A percentile compares a stretch with the other conserved stretches of the same genome.
These are phyloP conservation scores for Drosophila azteca DNA, from an alignment of 1,140 invertebrate genomes.

Conservation along the genomic window DNA sequence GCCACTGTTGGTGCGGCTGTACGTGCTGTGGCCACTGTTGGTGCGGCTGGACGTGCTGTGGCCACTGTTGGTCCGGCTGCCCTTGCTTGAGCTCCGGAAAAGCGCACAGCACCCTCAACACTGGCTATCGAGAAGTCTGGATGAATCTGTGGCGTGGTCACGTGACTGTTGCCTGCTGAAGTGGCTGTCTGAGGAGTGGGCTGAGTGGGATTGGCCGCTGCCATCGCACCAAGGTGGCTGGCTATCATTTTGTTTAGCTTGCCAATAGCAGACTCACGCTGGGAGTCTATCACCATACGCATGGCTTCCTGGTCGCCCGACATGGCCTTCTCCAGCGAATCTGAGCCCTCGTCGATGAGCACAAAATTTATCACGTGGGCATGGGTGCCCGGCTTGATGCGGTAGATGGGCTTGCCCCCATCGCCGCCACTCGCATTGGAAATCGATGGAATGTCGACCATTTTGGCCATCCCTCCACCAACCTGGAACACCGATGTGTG, in stretches of 20 bases:
- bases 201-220: background rate
- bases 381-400: conserved; percentile 70
- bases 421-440: background rate
- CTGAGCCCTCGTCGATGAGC: conserved; percentile 60
- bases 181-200: background rate
- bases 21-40: background rate
- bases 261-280: conserved; percentile 54
- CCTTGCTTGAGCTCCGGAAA: background rate
- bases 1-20: background rate
- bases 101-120: conserved; percentile 49
- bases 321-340: conserved; percentile 65
- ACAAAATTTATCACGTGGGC: conserved; percentile 69
- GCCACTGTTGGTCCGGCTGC: background rate
- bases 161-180: background rate
- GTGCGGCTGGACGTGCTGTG: background rate
- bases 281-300: conserved; percentile 60
- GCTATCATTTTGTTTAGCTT: conserved; percentile 59
- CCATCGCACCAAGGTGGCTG: conserved; percentile 32
- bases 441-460: conserved; percentile 49
- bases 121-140: conserved; percentile 64
- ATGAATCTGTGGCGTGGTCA: conserved; percentile 66
- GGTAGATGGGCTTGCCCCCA: conserved; percentile 52
- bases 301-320: conserved; percentile 63
- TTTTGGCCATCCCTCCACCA: conserved; percentile 61
- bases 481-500: conserved; percentile 67